Evolutionary conservation across 2,797 vertebrate species (phyloP).

Genomic region (Hippocampus kuda): DNA sequence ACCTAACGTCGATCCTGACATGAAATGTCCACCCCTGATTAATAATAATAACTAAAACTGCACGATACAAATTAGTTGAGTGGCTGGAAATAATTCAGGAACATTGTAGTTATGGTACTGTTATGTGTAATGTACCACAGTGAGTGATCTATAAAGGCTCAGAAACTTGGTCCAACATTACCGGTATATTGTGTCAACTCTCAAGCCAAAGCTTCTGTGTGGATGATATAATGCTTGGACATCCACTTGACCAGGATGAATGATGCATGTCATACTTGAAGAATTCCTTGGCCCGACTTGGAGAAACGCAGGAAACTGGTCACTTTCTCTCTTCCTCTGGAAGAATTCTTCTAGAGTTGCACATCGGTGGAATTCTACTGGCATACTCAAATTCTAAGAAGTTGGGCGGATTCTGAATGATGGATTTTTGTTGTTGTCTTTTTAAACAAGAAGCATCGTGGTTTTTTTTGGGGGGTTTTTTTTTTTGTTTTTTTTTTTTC

Average conservation of each 20-base stretch:
- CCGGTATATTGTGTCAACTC: background rate
- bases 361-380: background rate
- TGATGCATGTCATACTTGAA: constrained; percentile 32
- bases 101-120: background rate
- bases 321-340: constrained; percentile 50
- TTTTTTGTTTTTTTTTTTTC: constrained; percentile 14
- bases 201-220: background rate
- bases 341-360: constrained; percentile 12
- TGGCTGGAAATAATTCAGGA: background rate
- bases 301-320: constrained; percentile 53
- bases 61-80: background rate
- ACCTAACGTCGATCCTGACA: too few relatives aligned
- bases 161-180: background rate
- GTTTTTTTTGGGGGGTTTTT: too few relatives aligned
- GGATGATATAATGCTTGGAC: constrained; percentile 9
- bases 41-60: background rate
- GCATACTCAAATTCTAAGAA: background rate
- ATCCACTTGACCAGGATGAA: constrained; percentile 25
- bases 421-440: constrained; percentile 8
- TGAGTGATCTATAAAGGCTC: background rate
- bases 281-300: constrained; percentile 36
- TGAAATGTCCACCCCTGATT: background rate
- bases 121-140: background rate
- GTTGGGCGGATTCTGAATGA: background rate
- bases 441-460: constrained; percentile 6